phyloP scores from a whole-genome alignment of 1,140 invertebrate species.

The Drosophila persimilis region DNA sequence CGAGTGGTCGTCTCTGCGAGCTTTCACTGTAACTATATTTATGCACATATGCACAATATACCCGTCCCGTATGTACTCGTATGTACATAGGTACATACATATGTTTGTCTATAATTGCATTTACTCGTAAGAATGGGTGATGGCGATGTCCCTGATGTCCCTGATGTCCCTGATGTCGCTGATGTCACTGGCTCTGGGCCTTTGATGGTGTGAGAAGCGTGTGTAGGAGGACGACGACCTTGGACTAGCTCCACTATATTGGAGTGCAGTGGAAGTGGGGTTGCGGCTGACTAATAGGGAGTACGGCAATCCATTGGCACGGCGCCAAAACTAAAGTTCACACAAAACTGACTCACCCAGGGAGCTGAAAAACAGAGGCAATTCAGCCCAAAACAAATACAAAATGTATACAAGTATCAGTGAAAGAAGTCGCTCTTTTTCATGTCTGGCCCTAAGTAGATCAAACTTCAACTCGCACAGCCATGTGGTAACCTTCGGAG shows the following conservation, averaged over 20 bases:
- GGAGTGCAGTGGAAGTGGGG: neutral
- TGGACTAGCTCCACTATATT: constrained; percentile 31
- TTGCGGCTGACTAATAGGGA: constrained; percentile 5
- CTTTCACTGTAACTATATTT: no score
- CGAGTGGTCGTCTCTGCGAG: no score
- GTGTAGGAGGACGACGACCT: constrained; percentile 73
- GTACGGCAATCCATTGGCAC: constrained; percentile 21
- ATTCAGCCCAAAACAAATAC: constrained; percentile 5
- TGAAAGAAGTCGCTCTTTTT: neutral
- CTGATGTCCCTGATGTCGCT: neutral
- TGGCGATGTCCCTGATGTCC: constrained; percentile 14
- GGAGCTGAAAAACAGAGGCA: neutral
- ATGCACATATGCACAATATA: no score
- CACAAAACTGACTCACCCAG: constrained; percentile 29
- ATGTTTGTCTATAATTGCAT: no score
- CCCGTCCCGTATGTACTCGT: no score
- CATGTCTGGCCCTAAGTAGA: constrained; percentile 27
- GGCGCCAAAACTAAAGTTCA: constrained; percentile 43
- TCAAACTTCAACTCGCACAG: constrained; percentile 18
- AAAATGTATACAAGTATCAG: no score
- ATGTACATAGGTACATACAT: no score
- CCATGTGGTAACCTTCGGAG: constrained; percentile 24
- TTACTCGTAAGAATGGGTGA: no score
- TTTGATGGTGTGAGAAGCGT: constrained; percentile 9
- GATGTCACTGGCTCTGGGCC: constrained; percentile 8